Base-by-base conservation (phyloP, 1,140 invertebrate species). In the Zaprionus ghesquierei region DNA sequence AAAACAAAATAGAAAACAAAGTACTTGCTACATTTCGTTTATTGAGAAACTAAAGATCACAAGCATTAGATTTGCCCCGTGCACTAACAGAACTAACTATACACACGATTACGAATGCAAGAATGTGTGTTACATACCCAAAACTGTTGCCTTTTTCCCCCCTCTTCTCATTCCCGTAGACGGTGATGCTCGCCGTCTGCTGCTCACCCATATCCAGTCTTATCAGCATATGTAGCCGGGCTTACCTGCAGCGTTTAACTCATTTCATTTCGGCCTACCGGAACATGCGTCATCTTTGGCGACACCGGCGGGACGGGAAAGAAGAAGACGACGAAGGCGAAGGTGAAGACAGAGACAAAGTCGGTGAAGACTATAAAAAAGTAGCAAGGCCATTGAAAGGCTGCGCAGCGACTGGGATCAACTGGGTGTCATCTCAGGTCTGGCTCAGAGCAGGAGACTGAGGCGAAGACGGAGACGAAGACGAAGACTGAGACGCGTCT, bases 251-350 rank as follows among this genome's bases (percentile, higher is more conserved):
- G 35, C 81, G 49, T 81, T 86, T 85, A 86, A 78, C 81, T 85
- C 81, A 85, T 85, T 85, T 85, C 70, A 86, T 81, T 85, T 85
- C 20, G 53, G 69, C 51, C 50, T 55, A 62, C 27, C 58, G 70
- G 66, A 66, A 80, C 79, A 77, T 89, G 85, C 80, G 79, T 89
- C 84, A 89, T 84, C 79, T 80, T 84, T 89, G 84, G 84, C 84
- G 79, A 89, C 80, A 77, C 61, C 65, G 79, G 62, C 69, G 59
- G 74, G 74, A 74, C 81, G 33, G n/a, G 41, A 54, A 58, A 60
- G 74, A 55, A 53, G 64, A 63, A 54, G 53, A 13, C 9, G 63
- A 33, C 41, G 18, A 15, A 58, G 54, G 25, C 38, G 23, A 9
- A 25, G 38, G n/a, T 2, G 20, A n/a, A 12, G 15, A 9, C 12